Base-by-base conservation (phyloP, 2,888 invertebrate species). In the Melangyna quadrimaculata region DNA sequence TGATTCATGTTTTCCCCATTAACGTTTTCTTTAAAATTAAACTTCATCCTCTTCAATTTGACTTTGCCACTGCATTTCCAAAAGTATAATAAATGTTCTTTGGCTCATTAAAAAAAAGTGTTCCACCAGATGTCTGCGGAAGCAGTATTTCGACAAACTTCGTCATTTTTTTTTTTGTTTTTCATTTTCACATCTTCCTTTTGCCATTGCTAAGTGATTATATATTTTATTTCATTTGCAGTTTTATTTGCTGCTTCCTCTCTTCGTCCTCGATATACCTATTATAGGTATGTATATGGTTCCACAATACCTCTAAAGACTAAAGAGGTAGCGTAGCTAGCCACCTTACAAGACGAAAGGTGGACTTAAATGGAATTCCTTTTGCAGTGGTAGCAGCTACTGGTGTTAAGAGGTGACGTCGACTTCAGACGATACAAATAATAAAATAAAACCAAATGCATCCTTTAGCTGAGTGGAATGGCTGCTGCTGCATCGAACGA, bases 331-430 rank as follows among this genome's bases (percentile, higher is more conserved):
- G 19, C 37, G 14, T 29, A 37, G 19, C 37, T 8, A 45, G n/a
- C 17, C 32, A 45, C 29, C 65, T 45, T 72, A 37, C 78, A 65
- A 59, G n/a, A 65, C 63, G 55, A 71, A 75, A 70, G 32, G 63
- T 75, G 55, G 48, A 19, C 63, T 65, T 40, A 22, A 63, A 81
- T 35, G 37, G 22, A 78, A 67, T 65, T 69, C 32, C 73, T 67
- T 37, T 53, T 67, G 4, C 35, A 29, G 63, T 51, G 24, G 51
- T 51, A 73, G 27, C 63, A 51, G 83, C 83, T 83, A 83, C 83
- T 73, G 79, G 83, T 83, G 79, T 83, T 83, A 71, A 78, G 78
- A 78, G 63, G 32, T 53, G 61, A 78, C 78, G 53, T 73, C 63
- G 53, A 69, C 69, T 35, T 73, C 69, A 19, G 55, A 48, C 45